These are phyloP conservation scores for Cyrtonyx montezumae DNA, from an alignment of 2,113 vertebrate species.

Conservation along the genomic window DNA sequence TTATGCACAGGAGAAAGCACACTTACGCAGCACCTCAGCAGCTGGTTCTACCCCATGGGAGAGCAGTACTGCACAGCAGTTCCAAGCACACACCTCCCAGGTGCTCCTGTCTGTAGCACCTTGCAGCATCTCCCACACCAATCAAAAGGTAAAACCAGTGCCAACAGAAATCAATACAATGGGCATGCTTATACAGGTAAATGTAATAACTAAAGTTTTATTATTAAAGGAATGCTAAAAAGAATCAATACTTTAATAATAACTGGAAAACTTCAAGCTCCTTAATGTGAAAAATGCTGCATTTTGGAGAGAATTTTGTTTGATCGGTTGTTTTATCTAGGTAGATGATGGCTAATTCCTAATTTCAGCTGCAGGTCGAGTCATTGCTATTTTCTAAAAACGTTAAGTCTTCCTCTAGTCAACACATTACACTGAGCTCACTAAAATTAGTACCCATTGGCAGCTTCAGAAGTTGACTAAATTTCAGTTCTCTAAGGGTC, in stretches of 20 bases:
- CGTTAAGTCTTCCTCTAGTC: background rate
- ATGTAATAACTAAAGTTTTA: background rate
- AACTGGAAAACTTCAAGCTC: background rate
- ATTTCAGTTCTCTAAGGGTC: conserved; percentile 41
- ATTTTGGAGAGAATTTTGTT: background rate
- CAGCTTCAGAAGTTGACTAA: conserved; percentile 41
- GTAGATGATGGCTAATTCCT: background rate
- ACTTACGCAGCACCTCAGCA: background rate
- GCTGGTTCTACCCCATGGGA: rapidly evolving
- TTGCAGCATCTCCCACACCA: background rate
- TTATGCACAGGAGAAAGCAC: background rate
- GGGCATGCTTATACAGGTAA: rapidly evolving
- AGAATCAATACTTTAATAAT: background rate
- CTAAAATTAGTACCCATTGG: conserved; percentile 1
- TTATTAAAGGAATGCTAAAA: background rate
- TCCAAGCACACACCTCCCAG: background rate
- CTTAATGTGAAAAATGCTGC: background rate
- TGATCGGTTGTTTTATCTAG: background rate
- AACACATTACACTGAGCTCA: background rate
- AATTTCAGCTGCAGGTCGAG: background rate
- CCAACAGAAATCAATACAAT: rapidly evolving
- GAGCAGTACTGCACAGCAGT: no score
- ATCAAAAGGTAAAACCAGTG: background rate
- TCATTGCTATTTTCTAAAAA: background rate
- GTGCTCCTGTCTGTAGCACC: background rate